These are phyloP conservation scores for Hycleus cichorii DNA, from an alignment of 1,140 invertebrate genomes.

Conservation along the genomic window DNA sequence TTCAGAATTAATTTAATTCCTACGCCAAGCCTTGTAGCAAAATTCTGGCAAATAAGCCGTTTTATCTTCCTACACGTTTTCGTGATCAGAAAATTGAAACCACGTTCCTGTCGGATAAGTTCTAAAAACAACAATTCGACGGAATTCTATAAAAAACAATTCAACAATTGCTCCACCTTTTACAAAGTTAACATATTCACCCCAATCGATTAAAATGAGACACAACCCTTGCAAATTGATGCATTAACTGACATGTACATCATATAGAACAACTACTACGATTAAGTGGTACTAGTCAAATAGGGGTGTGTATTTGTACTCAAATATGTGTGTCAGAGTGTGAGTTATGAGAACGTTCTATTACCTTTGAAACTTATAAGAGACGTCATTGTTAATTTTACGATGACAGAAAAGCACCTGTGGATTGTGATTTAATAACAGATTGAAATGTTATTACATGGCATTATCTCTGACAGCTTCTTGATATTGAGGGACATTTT, in stretches of 20 bases:
- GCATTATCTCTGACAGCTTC: conserved; percentile 19
- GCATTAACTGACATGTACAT: conserved; percentile 3
- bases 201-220: conserved; percentile 2
- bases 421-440: conserved; percentile 23
- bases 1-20: too few species aligned
- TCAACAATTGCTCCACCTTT: too few species aligned
- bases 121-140: too few species aligned
- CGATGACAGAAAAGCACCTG: conserved; percentile 8
- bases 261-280: neutral
- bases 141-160: too few species aligned
- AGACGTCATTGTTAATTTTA: conserved; percentile 6
- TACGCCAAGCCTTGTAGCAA: too few species aligned
- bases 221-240: conserved; percentile 2
- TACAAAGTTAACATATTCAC: conserved; percentile 4
- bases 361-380: neutral
- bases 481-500: conserved; percentile 18
- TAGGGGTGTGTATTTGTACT: too few species aligned
- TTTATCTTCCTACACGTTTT: too few species aligned
- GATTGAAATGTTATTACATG: conserved; percentile 21
- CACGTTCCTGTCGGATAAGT: too few species aligned
- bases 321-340: too few species aligned
- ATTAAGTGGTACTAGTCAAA: neutral
- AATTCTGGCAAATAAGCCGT: too few species aligned
- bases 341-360: too few species aligned
- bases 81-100: too few species aligned